Conservation (phyloP, 2,113 vertebrate genomes). For the Chauna torquata region DNA sequence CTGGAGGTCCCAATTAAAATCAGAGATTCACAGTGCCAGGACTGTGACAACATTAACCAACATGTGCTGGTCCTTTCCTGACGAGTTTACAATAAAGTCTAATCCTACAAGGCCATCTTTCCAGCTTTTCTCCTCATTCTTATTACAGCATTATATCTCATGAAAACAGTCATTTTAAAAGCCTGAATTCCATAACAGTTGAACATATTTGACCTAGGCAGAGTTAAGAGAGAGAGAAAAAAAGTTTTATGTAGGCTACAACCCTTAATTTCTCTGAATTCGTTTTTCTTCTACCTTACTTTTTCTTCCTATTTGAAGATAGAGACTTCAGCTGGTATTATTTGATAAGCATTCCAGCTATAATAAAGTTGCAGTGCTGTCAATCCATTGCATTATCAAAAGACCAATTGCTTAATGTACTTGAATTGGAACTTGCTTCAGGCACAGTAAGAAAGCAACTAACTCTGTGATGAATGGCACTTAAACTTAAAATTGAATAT, state of each 20-base stretch:
- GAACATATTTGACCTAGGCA: not conserved
- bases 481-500: not conserved
- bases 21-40: not conserved
- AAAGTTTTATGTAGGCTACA: not conserved
- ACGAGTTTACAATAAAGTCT: not conserved
- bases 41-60: not conserved
- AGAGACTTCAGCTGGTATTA: not conserved
- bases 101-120: not conserved
- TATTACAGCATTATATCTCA: not conserved
- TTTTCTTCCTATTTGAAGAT: not conserved
- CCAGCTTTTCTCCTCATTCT: not conserved
- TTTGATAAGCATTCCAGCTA: not conserved
- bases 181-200: not conserved
- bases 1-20: not conserved
- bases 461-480: constrained; percentile 12
- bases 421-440: constrained; percentile 12
- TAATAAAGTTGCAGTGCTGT: constrained; percentile 7
- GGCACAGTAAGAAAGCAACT: not conserved
- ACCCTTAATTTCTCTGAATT: not conserved
- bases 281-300: not conserved
- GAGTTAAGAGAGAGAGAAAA: not conserved
- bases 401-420: constrained; percentile 35
- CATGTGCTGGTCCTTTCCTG: not conserved
- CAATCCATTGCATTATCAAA: constrained; percentile 14
- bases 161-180: not conserved